Evolutionary conservation across 2,888 invertebrate species (phyloP), one percentile per base, ranked within the genome.

Genomic region (Tuberolachnus salignus): DNA sequence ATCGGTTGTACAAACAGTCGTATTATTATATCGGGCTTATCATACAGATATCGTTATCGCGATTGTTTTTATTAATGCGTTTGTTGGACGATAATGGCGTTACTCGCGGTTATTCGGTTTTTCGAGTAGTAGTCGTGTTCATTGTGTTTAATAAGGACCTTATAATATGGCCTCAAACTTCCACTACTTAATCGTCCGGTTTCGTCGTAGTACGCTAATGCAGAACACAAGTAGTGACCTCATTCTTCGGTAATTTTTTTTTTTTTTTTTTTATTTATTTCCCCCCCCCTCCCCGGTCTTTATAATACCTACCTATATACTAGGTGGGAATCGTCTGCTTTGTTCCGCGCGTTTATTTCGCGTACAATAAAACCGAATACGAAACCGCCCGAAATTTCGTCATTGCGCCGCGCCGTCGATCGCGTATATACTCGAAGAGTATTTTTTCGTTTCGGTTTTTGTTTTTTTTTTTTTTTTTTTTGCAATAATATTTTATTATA

Each of bases 101-200:
- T 16, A 61, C 51, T 61, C 19, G 1, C 19, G 49, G 21, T 72
- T 72, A 26, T 73, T 64, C 16, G 34, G 34, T 55, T 59, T 73
- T 73, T 64, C 42, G 63, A 44, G 9, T 34, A 34, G 34, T 3
- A n/a, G n/a, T n/a, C n/a, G 34, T n/a, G 49, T 72, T 72, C 34
- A 51, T 63, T 4, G 34, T 34, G 34, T 34, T 34, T 53, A 73
- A 73, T 64, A 63, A 53, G 63, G 73, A n/a, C n/a, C n/a, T 73
- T 73, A 73, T 53, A 44, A 51, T 53, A 6, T 53, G 63, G 51
- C 53, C 73, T 73, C 73, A 63, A 53, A 64, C 63, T 73, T 53
- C 73, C 53, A 73, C 63, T 73, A 73, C 42, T 49, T 49, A 49
- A 63, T 63, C 42, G 21, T 10, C 8, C 63, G 34, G 63, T 73